Conservation (phyloP, 2,113 vertebrate genomes). For the Dipodomys ordii region DNA sequence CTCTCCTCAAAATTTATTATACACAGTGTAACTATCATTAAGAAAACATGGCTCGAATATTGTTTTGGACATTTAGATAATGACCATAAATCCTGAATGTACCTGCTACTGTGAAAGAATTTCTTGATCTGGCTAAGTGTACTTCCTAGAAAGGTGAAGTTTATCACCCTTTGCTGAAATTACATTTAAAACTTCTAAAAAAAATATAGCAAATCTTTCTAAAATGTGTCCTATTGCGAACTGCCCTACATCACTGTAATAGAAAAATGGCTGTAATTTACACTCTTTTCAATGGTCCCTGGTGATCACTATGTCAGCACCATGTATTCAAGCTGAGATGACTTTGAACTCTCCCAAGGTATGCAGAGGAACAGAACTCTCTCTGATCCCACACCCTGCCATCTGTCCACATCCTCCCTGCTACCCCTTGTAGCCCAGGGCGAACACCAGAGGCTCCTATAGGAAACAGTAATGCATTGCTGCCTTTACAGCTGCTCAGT, state of each 20-base stretch:
- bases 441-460: not conserved
- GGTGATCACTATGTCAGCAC: not conserved
- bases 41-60: not conserved
- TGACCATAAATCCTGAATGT: slow-evolving; percentile 23
- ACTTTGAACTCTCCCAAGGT: not conserved
- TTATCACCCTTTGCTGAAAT: not conserved
- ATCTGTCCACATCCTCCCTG: not conserved
- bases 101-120: not conserved
- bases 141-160: not conserved
- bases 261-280: not conserved
- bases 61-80: not conserved
- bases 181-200: slow-evolving; percentile 55
- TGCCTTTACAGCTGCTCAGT: fast-evolving
- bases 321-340: not conserved
- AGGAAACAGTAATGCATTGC: not conserved
- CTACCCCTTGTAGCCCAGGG: not conserved
- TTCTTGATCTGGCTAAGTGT: not conserved
- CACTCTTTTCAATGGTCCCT: not conserved
- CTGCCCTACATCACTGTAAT: not conserved
- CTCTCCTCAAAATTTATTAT: not conserved
- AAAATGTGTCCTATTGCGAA: not conserved
- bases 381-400: fast-evolving
- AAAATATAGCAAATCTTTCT: slow-evolving; percentile 3
- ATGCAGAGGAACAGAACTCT: not conserved
- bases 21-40: not conserved